Conservation (phyloP, 1,140 invertebrate species). For the Eumeta japonica region DNA sequence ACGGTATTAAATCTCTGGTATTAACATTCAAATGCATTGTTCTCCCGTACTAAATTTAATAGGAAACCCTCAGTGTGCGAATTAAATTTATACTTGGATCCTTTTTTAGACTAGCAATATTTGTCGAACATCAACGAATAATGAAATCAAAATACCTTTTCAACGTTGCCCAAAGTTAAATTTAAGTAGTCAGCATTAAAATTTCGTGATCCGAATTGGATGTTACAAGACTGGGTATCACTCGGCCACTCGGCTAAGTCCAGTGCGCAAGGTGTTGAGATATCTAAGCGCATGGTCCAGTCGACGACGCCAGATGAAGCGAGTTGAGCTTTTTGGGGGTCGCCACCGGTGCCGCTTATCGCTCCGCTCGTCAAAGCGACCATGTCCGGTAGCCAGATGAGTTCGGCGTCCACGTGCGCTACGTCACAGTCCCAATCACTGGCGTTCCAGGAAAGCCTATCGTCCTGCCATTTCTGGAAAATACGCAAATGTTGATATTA, state of each 20-base stretch:
- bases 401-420: slow-evolving; percentile 20
- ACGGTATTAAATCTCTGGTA: no score
- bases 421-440: slow-evolving; percentile 27
- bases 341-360: slow-evolving; percentile 10
- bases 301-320: slow-evolving; percentile 19
- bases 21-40: no score
- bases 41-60: no score
- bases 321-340: slow-evolving; percentile 23
- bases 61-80: no score
- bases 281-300: slow-evolving; percentile 25
- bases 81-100: no score
- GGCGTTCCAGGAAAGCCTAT: slow-evolving; percentile 33
- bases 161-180: no score
- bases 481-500: no score
- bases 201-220: slow-evolving; percentile 34
- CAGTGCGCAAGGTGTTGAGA: slow-evolving; percentile 23
- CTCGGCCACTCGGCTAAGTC: slow-evolving; percentile 28
- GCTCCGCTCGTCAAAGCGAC: slow-evolving; percentile 24
- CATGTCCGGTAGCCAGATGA: slow-evolving; percentile 37
- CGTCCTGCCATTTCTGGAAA: slow-evolving; percentile 35
- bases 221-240: slow-evolving; percentile 21
- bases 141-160: no score
- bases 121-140: no score
- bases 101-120: no score
- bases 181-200: no score